Percentiles rank a stretch among this genome's conserved stretches.
Evolutionary conservation across 2,797 vertebrate species (phyloP).

Genomic region (Typhlichthys subterraneus): DNA sequence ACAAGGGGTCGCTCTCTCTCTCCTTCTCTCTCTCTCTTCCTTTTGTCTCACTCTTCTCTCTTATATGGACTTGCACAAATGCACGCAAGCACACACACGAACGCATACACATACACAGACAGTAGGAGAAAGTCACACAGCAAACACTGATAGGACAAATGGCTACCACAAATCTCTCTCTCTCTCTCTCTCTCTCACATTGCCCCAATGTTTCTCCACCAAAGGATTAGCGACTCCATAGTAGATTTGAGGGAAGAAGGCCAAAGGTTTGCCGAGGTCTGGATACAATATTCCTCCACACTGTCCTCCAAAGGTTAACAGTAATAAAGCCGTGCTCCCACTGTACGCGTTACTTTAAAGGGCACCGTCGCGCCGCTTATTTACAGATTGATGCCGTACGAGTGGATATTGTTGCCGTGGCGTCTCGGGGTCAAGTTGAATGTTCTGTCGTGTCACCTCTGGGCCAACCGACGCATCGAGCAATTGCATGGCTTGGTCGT

Average conservation of each 20-base stretch:
- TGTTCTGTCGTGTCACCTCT: constrained; percentile 28
- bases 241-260: constrained; percentile 77
- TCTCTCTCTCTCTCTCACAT: constrained; percentile 41
- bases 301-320: constrained; percentile 20
- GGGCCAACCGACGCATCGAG: background rate
- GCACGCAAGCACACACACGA: constrained; percentile 5
- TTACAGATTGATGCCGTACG: constrained; percentile 1
- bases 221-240: constrained; percentile 86
- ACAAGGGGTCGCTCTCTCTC: constrained; percentile 31
- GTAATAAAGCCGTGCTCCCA: constrained; percentile 33
- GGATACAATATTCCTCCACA: constrained; percentile 27
- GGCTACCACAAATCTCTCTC: constrained; percentile 9
- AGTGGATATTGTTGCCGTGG: constrained; percentile 22
- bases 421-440: constrained; percentile 28
- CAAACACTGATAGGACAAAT: too few relatives aligned
- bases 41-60: constrained; percentile 2
- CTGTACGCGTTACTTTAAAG: constrained; percentile 14
- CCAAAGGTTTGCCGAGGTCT: constrained; percentile 57
- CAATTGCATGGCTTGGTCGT: constrained; percentile 14
- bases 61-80: constrained; percentile 17
- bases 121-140: constrained; percentile 15
- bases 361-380: background rate
- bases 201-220: constrained; percentile 83
- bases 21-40: constrained; percentile 10
- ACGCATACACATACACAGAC: background rate